Percentiles rank a stretch among this genome's conserved stretches.
Conservation (phyloP, 2,888 invertebrate genomes). For the Bellardia bayeri region DNA sequence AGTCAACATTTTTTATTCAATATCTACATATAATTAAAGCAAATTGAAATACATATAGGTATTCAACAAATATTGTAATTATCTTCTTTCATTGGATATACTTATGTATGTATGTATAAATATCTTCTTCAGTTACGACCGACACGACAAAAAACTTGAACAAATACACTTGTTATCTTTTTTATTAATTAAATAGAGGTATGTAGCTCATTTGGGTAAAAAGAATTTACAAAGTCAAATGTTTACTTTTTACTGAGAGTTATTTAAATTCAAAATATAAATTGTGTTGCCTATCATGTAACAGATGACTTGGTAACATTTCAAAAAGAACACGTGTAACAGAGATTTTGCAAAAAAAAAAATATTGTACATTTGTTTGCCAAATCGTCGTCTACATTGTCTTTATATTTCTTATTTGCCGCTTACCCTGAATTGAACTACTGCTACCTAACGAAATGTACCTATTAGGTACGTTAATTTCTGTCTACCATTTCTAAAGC, state of each 20-base stretch:
- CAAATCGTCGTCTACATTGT: slow-evolving; percentile 66
- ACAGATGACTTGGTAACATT: slow-evolving; percentile 54
- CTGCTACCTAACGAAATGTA: slow-evolving; percentile 10
- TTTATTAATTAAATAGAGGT: neutral
- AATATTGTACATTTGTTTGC: slow-evolving; percentile 42
- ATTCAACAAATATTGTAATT: neutral
- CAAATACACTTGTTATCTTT: neutral
- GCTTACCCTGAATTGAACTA: slow-evolving; percentile 60
- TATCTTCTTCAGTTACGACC: no score
- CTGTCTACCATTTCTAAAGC: slow-evolving; percentile 36
- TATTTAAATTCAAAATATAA: slow-evolving; percentile 9
- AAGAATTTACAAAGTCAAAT: neutral
- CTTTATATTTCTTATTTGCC: slow-evolving; percentile 41
- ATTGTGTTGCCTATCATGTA: slow-evolving; percentile 36
- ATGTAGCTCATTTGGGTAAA: neutral
- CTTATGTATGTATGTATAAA: no score
- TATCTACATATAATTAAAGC: neutral
- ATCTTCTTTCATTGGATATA: neutral
- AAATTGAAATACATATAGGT: neutral
- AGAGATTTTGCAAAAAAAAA: slow-evolving; percentile 51
- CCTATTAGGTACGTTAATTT: slow-evolving; percentile 32
- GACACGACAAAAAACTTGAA: neutral
- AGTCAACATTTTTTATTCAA: neutral
- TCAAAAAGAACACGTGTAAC: slow-evolving; percentile 69
- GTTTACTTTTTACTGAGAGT: slow-evolving; percentile 2